Conservation (phyloP, 2,888 invertebrate species). For the Pardosa pseudoannulata region DNA sequence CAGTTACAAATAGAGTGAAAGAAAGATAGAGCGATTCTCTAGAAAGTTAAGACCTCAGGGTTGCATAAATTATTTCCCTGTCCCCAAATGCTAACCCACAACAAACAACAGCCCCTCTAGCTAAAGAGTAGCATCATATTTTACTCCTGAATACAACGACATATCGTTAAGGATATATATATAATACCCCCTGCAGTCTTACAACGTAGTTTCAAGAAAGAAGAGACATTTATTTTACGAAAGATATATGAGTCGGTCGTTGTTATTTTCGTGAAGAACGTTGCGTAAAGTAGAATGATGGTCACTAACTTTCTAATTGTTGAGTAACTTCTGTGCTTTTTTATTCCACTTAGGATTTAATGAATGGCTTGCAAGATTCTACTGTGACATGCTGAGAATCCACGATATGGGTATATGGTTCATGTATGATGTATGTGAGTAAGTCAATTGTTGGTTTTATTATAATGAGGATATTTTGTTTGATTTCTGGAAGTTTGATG, state of each 20-base stretch:
- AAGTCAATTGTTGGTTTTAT: too few species aligned
- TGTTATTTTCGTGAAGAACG: neutral
- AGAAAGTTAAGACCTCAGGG: neutral
- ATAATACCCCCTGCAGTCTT: conserved; percentile 10
- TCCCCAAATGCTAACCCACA: neutral
- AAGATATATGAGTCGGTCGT: neutral
- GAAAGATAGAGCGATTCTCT: too few species aligned
- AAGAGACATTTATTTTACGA: neutral
- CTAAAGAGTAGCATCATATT: conserved; percentile 35
- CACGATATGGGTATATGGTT: too few species aligned
- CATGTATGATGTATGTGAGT: too few species aligned
- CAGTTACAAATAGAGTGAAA: too few species aligned
- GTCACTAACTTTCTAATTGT: too few species aligned
- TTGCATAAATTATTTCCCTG: neutral
- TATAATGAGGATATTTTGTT: too few species aligned
- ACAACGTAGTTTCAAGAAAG: neutral
- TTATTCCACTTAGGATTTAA: too few species aligned
- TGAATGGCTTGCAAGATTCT: too few species aligned
- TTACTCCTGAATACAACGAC: conserved; percentile 60
- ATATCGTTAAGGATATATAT: conserved; percentile 47
- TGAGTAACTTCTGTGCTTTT: too few species aligned
- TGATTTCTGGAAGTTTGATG: too few species aligned
- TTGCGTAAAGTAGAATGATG: neutral
- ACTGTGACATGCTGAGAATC: too few species aligned
- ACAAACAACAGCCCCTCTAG: conserved; percentile 15